Base-by-base conservation (phyloP, 1,140 invertebrate genomes). In the Drosophila ambigua region DNA sequence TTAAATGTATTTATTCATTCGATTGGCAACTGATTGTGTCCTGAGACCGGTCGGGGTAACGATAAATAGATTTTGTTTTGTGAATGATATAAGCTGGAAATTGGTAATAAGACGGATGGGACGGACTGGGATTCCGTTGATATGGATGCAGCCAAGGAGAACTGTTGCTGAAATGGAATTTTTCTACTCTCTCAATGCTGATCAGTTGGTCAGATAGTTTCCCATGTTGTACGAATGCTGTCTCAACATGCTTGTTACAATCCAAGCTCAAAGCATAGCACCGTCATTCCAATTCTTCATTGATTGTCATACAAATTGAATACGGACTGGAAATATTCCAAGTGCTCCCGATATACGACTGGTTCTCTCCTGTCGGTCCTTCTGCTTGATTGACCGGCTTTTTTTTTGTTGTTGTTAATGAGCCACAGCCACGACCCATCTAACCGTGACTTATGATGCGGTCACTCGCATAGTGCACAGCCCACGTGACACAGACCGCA, bases 341-440 rank as follows among this genome's bases (percentile, higher is more conserved):
- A 31, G 20, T 8, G 23, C 23, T 5, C 15, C 1, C 4, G 35
- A 11, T 26, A 7, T 20, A 5, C 43, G 2, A 5, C 15, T 31
- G 53, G 23, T 31, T 15, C 5, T 26, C 26, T 26, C 26, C 26
- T 26, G 5, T 28, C 31, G 3, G 54, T 20, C 41, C 26, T 44
- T 44, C 60, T 44, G 20, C 31, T 55, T 51, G 52, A 43, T 4
- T 43, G 61, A 28, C 41, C 13, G 44, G 49, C 35, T 74, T 26
- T 41, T 79, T 79, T 63, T 43, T 35, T 48, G 79, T 71, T 43
- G 60, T 58, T 75, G 82, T 74, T 87, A 82, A 87, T 85, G 59
- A 78, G 53, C 44, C 53, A 48, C 64, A 58, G 58, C 53, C 44
- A 61, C 9, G 58, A 63, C 64, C 60, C 54, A 43, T 50, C 58